A percentile compares a stretch with the other conserved stretches of the same genome.
Conservation (phyloP, 2,888 invertebrate species). For the Phlogophora meticulosa region DNA sequence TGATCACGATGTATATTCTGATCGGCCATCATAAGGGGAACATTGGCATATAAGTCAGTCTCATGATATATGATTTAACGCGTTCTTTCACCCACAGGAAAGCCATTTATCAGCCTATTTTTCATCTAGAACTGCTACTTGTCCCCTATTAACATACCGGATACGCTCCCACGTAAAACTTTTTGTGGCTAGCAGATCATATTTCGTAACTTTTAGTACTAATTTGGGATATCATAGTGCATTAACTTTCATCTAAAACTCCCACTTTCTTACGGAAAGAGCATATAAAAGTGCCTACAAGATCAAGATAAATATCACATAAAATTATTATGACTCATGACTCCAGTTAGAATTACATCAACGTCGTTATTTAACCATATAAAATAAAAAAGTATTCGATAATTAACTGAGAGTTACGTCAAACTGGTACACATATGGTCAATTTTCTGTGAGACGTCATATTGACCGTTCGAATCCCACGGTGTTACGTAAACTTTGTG, state of each 20-base stretch:
- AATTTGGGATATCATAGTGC: slow-evolving; percentile 58
- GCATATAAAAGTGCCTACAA: slow-evolving; percentile 50
- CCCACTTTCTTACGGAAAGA: slow-evolving; percentile 61
- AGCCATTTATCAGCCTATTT: slow-evolving; percentile 27
- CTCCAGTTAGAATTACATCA: slow-evolving; percentile 57
- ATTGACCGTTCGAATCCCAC: slow-evolving; percentile 73
- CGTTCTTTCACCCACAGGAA: slow-evolving; percentile 37
- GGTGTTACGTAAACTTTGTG: slow-evolving; percentile 73
- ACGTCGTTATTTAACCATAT: slow-evolving; percentile 57
- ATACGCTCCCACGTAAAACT: slow-evolving; percentile 55
- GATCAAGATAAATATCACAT: slow-evolving; percentile 62
- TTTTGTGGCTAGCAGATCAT: slow-evolving; percentile 48
- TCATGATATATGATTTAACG: slow-evolving; percentile 25
- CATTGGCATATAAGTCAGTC: neutral
- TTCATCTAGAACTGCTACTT: slow-evolving; percentile 53
- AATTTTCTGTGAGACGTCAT: slow-evolving; percentile 65
- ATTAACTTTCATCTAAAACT: slow-evolving; percentile 63
- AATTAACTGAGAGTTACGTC: slow-evolving; percentile 65
- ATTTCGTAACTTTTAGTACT: slow-evolving; percentile 61
- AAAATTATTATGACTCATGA: slow-evolving; percentile 61
- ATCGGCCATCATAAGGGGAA: neutral
- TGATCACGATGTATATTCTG: neutral
- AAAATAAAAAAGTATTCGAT: slow-evolving; percentile 51
- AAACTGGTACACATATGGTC: slow-evolving; percentile 64
- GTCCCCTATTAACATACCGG: slow-evolving; percentile 53